A percentile compares a stretch with the other conserved stretches of the same genome.
phyloP scores from a whole-genome alignment of 2,888 invertebrate species.

The Hirtodrosophila confusa region DNA sequence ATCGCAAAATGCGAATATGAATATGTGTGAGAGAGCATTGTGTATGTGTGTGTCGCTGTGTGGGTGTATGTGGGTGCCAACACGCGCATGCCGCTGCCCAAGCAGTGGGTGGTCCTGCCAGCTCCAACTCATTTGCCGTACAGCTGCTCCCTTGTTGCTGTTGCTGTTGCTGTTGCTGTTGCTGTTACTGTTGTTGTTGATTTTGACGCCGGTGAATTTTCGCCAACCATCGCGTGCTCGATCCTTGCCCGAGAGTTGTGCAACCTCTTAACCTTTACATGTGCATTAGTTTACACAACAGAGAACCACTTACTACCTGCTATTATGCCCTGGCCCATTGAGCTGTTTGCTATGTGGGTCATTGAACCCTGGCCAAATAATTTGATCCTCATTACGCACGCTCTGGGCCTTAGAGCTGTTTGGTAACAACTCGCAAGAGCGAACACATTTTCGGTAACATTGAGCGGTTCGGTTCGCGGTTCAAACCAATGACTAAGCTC shows the following conservation, averaged over 20 bases:
- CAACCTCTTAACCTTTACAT: slow-evolving; percentile 25
- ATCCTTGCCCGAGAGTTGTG: slow-evolving; percentile 19
- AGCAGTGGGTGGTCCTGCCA: neutral
- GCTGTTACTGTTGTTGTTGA: neutral
- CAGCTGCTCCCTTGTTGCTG: slow-evolving; percentile 3
- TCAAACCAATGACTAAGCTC: too few species aligned
- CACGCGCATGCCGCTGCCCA: slow-evolving; percentile 49
- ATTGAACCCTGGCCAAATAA: too few species aligned
- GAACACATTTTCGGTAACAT: too few species aligned
- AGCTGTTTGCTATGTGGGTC: too few species aligned
- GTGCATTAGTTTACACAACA: too few species aligned
- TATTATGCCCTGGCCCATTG: too few species aligned
- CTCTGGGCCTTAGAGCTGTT: too few species aligned
- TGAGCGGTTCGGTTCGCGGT: too few species aligned
- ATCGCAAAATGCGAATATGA: slow-evolving; percentile 36
- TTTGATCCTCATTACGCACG: too few species aligned
- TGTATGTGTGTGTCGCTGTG: neutral
- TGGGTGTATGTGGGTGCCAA: neutral
- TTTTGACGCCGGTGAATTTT: slow-evolving; percentile 1
- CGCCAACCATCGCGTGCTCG: slow-evolving; percentile 27
- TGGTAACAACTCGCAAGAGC: too few species aligned
- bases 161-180: slow-evolving; percentile 1
- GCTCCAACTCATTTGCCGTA: slow-evolving; percentile 11
- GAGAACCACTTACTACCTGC: too few species aligned
- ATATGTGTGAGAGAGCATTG: slow-evolving; percentile 3